Conservation (phyloP, 2,888 invertebrate genomes). For the Diaphora mendica region DNA sequence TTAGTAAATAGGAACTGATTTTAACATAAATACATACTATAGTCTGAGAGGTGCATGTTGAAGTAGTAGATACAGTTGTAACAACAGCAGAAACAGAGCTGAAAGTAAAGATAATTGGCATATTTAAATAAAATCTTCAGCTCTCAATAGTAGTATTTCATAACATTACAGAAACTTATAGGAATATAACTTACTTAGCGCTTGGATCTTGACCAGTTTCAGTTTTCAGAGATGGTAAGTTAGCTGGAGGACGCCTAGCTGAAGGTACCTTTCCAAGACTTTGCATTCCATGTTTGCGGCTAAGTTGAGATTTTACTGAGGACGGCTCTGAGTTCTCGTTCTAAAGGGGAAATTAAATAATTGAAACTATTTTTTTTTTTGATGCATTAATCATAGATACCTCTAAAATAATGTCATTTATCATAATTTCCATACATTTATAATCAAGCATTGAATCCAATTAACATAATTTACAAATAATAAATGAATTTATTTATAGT, state of each 20-base stretch:
- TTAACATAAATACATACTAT: conserved; percentile 67
- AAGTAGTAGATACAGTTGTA: conserved; percentile 78
- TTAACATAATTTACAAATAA: not conserved
- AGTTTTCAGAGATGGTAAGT: conserved; percentile 99
- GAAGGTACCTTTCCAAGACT: conserved; percentile 99
- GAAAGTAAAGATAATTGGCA: conserved; percentile 55
- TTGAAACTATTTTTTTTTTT: conserved; percentile 18
- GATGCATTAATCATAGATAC: not conserved
- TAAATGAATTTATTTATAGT: conserved; percentile 2
- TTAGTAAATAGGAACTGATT: not conserved
- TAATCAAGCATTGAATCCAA: not conserved
- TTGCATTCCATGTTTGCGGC: conserved; percentile 99
- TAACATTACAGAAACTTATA: not conserved
- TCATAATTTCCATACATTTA: not conserved
- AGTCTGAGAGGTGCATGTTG: conserved; percentile 83
- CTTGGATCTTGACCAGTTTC: conserved; percentile 89
- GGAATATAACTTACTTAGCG: conserved; percentile 70
- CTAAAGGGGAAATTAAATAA: conserved; percentile 26
- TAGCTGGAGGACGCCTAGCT: conserved; percentile 99
- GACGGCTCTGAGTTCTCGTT: conserved; percentile 91
- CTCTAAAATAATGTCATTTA: not conserved
- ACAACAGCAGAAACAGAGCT: conserved; percentile 79
- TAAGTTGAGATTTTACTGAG: conserved; percentile 95
- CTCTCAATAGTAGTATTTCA: not conserved
- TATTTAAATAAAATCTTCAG: not conserved